phyloP scores from a whole-genome alignment of 2,888 invertebrate genomes.

The Arenicola marina region DNA sequence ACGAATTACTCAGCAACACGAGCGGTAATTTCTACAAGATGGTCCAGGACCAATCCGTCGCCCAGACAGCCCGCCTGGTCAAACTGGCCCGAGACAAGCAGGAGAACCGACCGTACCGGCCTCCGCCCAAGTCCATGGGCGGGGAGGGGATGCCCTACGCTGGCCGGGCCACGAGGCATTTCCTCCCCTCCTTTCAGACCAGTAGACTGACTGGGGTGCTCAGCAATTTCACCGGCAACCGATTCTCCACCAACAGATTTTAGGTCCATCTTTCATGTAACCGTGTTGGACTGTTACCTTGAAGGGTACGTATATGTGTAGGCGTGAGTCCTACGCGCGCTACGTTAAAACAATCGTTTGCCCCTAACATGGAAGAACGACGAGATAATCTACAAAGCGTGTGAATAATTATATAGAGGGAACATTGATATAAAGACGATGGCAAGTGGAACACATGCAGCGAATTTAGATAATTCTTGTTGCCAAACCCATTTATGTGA shows the following conservation, averaged over 20 bases:
- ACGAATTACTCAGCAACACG: constrained; percentile 15
- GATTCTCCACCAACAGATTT: constrained; percentile 24
- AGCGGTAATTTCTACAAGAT: constrained; percentile 4
- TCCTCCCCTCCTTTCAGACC: constrained; percentile 25
- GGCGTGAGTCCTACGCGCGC: too few relatives aligned
- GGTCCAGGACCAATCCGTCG: constrained; percentile 3
- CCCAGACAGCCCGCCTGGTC: background rate
- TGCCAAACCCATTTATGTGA: too few relatives aligned
- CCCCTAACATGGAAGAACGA: too few relatives aligned
- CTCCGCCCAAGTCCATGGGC: constrained; percentile 16
- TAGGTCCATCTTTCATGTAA: background rate
- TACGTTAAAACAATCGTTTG: too few relatives aligned
- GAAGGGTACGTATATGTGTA: too few relatives aligned
- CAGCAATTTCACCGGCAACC: constrained; percentile 18
- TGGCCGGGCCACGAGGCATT: constrained; percentile 4
- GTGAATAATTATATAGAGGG: too few relatives aligned
- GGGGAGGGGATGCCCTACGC: background rate
- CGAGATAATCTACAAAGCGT: too few relatives aligned
- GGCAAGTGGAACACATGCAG: too few relatives aligned
- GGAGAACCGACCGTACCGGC: constrained; percentile 22
- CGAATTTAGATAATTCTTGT: too few relatives aligned
- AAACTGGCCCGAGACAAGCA: constrained; percentile 17
- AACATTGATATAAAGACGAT: too few relatives aligned
- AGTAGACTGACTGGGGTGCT: constrained; percentile 21
- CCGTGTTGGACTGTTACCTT: too few relatives aligned